Evolutionary conservation across 2,888 invertebrate genomes (phyloP), one percentile per base, ranked within the genome.

Genomic region (Drosophila nr. fundita): DNA sequence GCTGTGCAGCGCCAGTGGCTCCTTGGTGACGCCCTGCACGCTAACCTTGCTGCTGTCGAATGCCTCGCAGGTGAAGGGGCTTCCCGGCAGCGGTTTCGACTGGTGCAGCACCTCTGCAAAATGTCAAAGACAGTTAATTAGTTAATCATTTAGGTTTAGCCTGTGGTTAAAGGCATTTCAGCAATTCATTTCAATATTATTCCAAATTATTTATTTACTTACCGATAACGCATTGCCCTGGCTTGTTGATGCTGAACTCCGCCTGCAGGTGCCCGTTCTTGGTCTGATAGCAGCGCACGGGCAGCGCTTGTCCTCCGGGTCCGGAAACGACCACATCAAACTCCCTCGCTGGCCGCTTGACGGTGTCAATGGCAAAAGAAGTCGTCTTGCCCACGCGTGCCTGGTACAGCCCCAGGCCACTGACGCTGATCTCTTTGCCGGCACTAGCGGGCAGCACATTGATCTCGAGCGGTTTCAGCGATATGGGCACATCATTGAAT

Each of bases 181-280:
- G 21, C n/a, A 13, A 42, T 21, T 42, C 6, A 42, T 11, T 21
- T 42, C 1, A 6, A 21, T 13, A 21, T 13, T 42, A 3, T 21
- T 13, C 21, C 11, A 42, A 42, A 11, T 32, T 32, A 32, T 32
- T 32, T 32, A 32, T 32, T 11, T 4, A 32, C 92, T 92, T 84
- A 96, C 96, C 95, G 82, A 95, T 95, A 53, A 95, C 94, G 83
- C 95, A 95, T 79, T 95, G 95, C 54, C 96, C 96, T 30, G 96
- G 95, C 89, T 96, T 96, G 68, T 96, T 96, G 36, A 97, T 96
- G 21, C 96, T 96, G 93, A 97, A 99, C 93, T 99, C 99, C 0
- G 99, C 99, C 92, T 98, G 96, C 65, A 99, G 94, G 90, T 98
- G 96, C 2, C 99, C 99, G 73, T 99, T 98, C 90, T 99, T 97